These are phyloP conservation scores for Danionella dracula DNA, from an alignment of 2,797 vertebrate species.

Conservation along the genomic window DNA sequence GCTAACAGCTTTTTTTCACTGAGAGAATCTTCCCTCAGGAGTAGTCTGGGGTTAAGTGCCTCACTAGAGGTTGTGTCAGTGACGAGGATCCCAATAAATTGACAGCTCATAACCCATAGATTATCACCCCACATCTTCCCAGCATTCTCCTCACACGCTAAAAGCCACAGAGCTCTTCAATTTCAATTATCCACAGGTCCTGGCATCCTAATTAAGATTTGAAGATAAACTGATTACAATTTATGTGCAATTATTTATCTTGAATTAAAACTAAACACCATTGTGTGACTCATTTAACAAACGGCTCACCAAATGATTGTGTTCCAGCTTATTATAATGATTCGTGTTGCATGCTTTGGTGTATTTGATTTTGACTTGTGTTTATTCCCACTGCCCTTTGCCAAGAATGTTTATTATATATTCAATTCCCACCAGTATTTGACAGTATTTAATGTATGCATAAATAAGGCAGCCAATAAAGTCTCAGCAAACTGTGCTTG, in stretches of 20 bases:
- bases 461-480: background rate
- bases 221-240: constrained; percentile 5
- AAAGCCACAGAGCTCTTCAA: background rate
- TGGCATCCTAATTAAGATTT: constrained; percentile 14
- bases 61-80: background rate
- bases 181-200: too few relatives aligned
- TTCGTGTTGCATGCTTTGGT: background rate
- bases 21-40: constrained; percentile 5
- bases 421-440: background rate
- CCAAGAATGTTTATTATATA: background rate
- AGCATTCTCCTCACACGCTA: background rate
- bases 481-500: background rate
- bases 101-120: background rate
- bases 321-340: background rate
- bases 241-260: background rate
- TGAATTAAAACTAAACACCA: constrained; percentile 1
- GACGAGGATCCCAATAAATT: constrained; percentile 3
- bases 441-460: background rate
- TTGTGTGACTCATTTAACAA: background rate
- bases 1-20: background rate
- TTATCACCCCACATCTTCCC: background rate
- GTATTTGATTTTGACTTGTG: background rate
- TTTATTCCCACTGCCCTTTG: background rate
- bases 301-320: background rate
- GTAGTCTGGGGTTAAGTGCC: constrained; percentile 9